These are phyloP conservation scores for Anastrepha obliqua DNA, from an alignment of 1,140 invertebrate species.

Conservation along the genomic window DNA sequence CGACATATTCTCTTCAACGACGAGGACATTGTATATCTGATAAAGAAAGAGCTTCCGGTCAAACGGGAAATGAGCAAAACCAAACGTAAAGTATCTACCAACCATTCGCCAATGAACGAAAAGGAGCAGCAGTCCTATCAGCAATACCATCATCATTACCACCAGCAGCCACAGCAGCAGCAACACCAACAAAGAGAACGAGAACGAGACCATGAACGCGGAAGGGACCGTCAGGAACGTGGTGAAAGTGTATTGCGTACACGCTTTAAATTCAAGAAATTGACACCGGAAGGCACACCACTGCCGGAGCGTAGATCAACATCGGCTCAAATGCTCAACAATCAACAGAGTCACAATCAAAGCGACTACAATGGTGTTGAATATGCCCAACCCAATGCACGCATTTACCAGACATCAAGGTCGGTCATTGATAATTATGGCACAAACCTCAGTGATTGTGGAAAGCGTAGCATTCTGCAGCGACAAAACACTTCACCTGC, in stretches of 20 bases:
- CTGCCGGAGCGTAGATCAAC: conserved; percentile 57
- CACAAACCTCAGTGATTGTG: neutral
- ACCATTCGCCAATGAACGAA: conserved; percentile 26
- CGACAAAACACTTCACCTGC: conserved; percentile 55
- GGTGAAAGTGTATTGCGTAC: conserved; percentile 23
- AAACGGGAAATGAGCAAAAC: conserved; percentile 52
- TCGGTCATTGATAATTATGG: conserved; percentile 23
- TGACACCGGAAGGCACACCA: conserved; percentile 59
- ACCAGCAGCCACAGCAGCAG: neutral
- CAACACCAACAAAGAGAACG: neutral
- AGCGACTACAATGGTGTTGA: neutral
- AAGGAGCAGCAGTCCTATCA: conserved; percentile 48
- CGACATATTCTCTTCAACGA: conserved; percentile 72
- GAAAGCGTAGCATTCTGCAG: conserved; percentile 54
- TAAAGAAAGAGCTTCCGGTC: conserved; percentile 70
- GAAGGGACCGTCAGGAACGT: neutral
- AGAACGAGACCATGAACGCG: conserved; percentile 1
- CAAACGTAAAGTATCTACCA: neutral
- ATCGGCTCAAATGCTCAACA: conserved; percentile 61
- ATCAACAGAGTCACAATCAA: conserved; percentile 57
- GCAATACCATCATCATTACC: neutral
- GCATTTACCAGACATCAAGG: conserved; percentile 1
- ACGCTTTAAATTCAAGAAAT: conserved; percentile 66
- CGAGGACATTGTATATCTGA: conserved; percentile 70
- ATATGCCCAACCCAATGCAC: neutral